These are phyloP conservation scores for Vulpes ferrilata DNA, from an alignment of 2,113 vertebrate genomes.

Conservation along the genomic window DNA sequence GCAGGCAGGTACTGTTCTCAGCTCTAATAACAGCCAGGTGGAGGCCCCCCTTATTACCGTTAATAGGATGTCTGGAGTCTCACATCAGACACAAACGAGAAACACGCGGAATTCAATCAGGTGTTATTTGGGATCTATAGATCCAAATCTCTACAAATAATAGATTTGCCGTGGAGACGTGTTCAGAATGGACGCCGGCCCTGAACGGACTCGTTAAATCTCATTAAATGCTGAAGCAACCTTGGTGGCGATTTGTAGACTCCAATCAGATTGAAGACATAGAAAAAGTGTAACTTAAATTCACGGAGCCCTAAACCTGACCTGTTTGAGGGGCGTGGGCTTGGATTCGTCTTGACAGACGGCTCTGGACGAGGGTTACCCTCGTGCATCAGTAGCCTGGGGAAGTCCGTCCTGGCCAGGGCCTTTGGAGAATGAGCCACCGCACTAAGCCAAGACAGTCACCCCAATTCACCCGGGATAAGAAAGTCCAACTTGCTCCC, in stretches of 20 bases:
- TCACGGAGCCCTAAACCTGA: background rate
- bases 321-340: background rate
- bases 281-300: background rate
- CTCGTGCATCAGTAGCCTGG: background rate
- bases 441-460: background rate
- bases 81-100: background rate
- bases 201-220: slow-evolving; percentile 59
- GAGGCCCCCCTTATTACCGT: background rate
- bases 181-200: slow-evolving; percentile 1
- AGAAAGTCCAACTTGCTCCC: background rate
- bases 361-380: background rate
- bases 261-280: slow-evolving; percentile 49
- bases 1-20: background rate
- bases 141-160: no score
- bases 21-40: background rate
- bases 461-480: background rate
- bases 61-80: background rate
- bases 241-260: background rate
- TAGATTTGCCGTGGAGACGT: no score
- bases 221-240: slow-evolving; percentile 24
- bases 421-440: background rate
- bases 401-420: background rate
- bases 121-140: background rate
- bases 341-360: background rate
- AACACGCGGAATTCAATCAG: slow-evolving; percentile 36